phyloP scores from a whole-genome alignment of 2,888 invertebrate species.

The Timema cristinae region DNA sequence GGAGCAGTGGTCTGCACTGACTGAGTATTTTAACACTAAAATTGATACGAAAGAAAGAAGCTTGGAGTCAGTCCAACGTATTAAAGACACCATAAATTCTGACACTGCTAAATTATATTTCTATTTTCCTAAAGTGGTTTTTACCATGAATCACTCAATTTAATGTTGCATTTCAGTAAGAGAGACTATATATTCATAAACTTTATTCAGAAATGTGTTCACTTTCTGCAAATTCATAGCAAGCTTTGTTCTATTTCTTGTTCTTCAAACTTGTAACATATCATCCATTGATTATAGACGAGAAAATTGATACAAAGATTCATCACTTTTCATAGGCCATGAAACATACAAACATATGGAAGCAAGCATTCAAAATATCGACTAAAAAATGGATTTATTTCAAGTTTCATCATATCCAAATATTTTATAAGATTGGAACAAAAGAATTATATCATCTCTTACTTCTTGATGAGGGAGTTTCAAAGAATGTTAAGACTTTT shows the following conservation, averaged over 20 bases:
- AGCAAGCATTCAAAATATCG: neutral
- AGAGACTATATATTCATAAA: slow-evolving; percentile 6
- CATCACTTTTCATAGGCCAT: slow-evolving; percentile 7
- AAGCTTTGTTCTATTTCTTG: slow-evolving; percentile 2
- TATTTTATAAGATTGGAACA: neutral
- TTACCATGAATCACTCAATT: slow-evolving; percentile 7
- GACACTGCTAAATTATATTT: slow-evolving; percentile 2
- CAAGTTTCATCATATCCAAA: neutral
- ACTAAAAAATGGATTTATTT: slow-evolving; percentile 4
- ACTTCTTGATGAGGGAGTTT: slow-evolving; percentile 11
- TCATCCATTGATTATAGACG: neutral
- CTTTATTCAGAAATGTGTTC: slow-evolving; percentile 16
- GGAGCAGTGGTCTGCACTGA: slow-evolving; percentile 17
- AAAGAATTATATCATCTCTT: slow-evolving; percentile 14
- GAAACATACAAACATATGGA: neutral
- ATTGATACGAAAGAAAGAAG: slow-evolving; percentile 3
- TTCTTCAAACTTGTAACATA: slow-evolving; percentile 4
- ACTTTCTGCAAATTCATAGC: slow-evolving; percentile 14
- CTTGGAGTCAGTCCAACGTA: neutral
- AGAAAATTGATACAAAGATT: slow-evolving; percentile 4
- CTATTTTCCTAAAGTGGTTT: neutral
- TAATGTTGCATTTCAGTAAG: slow-evolving; percentile 6
- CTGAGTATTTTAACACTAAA: neutral
- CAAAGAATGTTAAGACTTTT: neutral
- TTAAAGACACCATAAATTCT: neutral